Base-by-base conservation (phyloP, 1,140 invertebrate species). In the Hydropsyche tenuis region DNA sequence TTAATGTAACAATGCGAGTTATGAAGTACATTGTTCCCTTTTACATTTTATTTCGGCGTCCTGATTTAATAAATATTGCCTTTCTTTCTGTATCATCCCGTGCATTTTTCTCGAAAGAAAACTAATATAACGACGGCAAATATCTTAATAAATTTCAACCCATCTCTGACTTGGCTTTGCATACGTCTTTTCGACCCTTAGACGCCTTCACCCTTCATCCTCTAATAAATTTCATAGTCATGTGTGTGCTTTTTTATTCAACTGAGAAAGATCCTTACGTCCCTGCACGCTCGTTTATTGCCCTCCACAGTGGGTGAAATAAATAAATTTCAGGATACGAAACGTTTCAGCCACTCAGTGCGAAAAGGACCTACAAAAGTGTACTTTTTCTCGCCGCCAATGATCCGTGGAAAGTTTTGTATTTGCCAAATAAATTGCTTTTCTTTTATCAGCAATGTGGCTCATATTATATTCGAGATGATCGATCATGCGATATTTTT, bases 371-470 rank as follows among this genome's bases (percentile, higher is more conserved):
- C 45, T 3, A 14, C 45, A 14, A 48, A 16, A 9, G 56, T 22
- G 56, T 7, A 27, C 12, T 48, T 16, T 60, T 60, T 60, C 56
- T 1, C 20, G 23, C 45, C 14, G 11, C 56, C 56, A 25, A 60
- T 25, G 56, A 60, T 60, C 18, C 22, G 56, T 60, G 56, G n/a
- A 60, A 60, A 60, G 56, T 60, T 60, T 25, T 60, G 56, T 60
- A 60, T 60, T 60, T 60, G 22, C 56, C 56, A 27, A 60, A 60
- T 60, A 60, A 20, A 60, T 60, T 60, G 56, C 56, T 25, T 60
- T 60, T 60, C 56, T 60, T 60, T 25, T 60, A 60, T 60, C 56
- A n/a, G 22, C 56, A 27, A 60, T 12, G 25, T 60, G 23, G 56
- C 7, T 22, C 20, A 20, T 60, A 60, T 22, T 7, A 20, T 60